Percentiles rank a stretch among this genome's conserved stretches.
These are phyloP conservation scores for Nansenia antarctica DNA, from an alignment of 2,113 vertebrate species.

Conservation along the genomic window DNA sequence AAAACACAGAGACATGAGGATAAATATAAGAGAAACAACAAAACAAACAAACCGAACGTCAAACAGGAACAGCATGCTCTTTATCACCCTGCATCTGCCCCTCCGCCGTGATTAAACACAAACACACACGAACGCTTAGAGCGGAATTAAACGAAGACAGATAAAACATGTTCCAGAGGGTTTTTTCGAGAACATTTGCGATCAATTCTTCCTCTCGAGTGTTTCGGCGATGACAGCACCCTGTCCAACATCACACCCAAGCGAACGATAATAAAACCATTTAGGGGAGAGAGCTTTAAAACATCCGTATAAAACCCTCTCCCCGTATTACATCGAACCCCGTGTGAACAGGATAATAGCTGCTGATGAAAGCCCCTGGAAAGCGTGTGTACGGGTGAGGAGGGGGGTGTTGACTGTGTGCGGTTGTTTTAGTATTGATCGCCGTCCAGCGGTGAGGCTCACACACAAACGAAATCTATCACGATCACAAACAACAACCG, in stretches of 20 bases:
- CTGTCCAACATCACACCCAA: neutral
- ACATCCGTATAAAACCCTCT: neutral
- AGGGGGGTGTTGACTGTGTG: neutral
- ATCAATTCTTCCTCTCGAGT: neutral
- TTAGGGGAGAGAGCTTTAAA: slow-evolving; percentile 5
- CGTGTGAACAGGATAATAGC: neutral
- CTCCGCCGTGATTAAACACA: no score
- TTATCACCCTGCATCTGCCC: no score
- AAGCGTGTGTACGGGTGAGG: neutral
- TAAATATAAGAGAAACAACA: slow-evolving; percentile 2
- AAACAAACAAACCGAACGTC: slow-evolving; percentile 10
- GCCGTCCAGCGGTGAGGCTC: neutral
- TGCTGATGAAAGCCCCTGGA: no score
- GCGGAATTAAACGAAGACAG: neutral
- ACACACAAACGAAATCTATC: neutral
- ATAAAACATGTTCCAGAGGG: neutral
- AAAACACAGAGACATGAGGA: no score
- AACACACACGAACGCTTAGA: no score
- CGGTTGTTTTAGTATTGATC: neutral
- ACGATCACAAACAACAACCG: neutral
- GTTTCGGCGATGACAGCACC: neutral
- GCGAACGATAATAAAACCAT: neutral
- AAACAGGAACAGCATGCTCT: no score
- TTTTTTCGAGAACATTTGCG: neutral
- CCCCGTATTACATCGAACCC: neutral